These are phyloP conservation scores for Drosophila fuyamai DNA, from an alignment of 1,140 invertebrate species.

Conservation along the genomic window DNA sequence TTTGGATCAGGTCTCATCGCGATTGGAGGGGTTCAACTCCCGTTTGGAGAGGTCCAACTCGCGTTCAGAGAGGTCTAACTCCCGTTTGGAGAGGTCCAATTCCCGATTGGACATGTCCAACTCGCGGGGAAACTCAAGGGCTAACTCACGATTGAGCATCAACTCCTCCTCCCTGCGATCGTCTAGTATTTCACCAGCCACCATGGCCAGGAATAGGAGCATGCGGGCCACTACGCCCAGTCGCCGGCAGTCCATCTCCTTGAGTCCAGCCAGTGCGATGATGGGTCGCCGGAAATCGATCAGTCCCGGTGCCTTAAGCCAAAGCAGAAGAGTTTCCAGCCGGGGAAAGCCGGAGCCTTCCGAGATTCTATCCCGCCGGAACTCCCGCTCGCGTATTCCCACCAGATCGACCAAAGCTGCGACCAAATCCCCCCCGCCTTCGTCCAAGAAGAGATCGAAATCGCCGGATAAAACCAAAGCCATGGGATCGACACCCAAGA, in stretches of 20 bases:
- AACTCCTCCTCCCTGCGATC: constrained; percentile 64
- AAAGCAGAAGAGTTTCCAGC: constrained; percentile 9
- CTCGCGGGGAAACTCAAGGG: constrained; percentile 63
- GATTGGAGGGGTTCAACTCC: constrained; percentile 59
- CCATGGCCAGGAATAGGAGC: constrained; percentile 27
- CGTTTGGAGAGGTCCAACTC: constrained; percentile 64
- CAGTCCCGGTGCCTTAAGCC: constrained; percentile 47
- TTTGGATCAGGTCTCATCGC: constrained; percentile 30
- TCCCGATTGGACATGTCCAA: constrained; percentile 45
- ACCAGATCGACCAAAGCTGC: constrained; percentile 34
- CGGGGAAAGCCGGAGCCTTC: constrained; percentile 13
- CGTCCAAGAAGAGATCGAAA: constrained; percentile 56
- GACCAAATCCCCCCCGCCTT: constrained; percentile 24
- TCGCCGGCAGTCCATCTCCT: constrained; percentile 71
- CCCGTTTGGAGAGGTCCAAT: constrained; percentile 55
- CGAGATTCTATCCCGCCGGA: constrained; percentile 40
- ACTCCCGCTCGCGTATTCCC: constrained; percentile 73
- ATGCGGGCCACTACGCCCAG: constrained; percentile 32
- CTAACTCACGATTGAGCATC: constrained; percentile 74
- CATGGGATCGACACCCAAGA: constrained; percentile 16
- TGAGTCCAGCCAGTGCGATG: constrained; percentile 47
- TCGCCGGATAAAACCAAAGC: constrained; percentile 23
- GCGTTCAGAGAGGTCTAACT: constrained; percentile 59
- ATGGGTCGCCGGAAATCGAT: constrained; percentile 57
- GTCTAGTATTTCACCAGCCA: constrained; percentile 65